Percentiles rank a stretch among this genome's conserved stretches.
phyloP scores from a whole-genome alignment of 1,140 invertebrate genomes.

The Drosophila lacertosa region DNA sequence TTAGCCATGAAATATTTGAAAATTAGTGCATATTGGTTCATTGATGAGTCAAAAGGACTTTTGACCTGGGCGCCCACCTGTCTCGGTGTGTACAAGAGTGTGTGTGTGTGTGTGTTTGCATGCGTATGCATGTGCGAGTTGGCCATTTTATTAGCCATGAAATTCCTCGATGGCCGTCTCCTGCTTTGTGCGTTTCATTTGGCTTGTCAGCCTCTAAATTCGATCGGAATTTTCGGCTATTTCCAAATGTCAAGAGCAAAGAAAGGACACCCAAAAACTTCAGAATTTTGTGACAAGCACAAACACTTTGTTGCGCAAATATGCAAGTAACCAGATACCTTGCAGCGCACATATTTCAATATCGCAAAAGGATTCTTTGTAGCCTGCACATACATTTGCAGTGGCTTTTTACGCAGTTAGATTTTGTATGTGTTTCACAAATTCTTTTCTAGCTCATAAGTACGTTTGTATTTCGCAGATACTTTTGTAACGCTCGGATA shows the following conservation, averaged over 20 bases:
- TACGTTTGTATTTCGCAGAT: background rate
- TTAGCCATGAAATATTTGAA: slow-evolving; percentile 58
- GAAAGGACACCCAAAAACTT: no score
- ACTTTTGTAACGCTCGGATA: background rate
- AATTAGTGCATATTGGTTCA: slow-evolving; percentile 43
- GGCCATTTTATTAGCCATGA: background rate
- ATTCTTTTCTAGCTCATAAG: background rate
- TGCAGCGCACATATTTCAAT: no score
- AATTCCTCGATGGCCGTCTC: background rate
- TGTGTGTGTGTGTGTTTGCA: background rate
- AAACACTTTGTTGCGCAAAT: no score
- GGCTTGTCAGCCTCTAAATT: background rate
- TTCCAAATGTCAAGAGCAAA: no score
- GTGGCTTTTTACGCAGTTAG: no score
- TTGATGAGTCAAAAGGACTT: slow-evolving; percentile 8
- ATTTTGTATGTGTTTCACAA: background rate
- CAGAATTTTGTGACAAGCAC: no score
- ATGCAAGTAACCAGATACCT: no score
- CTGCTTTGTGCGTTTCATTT: background rate
- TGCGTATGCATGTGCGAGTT: background rate
- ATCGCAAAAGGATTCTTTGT: no score
- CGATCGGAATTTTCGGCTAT: background rate
- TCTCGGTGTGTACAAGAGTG: background rate
- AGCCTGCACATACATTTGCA: background rate
- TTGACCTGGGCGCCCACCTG: background rate